Evolutionary conservation across 2,888 invertebrate genomes (phyloP), one percentile per base, ranked within the genome.

Genomic region (Portevinia maculata): DNA sequence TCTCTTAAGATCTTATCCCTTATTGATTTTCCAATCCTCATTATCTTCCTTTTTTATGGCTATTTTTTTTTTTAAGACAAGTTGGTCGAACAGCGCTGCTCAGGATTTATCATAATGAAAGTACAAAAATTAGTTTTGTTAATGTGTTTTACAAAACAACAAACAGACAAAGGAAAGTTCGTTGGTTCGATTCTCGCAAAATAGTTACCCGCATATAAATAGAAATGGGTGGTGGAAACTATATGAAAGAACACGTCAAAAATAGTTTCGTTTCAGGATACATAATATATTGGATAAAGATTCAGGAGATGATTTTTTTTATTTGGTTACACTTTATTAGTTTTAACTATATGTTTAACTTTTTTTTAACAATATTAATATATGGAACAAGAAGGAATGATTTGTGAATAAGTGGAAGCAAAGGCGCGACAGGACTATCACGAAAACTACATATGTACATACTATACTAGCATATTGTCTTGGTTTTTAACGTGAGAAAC

Each of bases 11-110:
- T 83, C 78, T 83, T 71, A 67, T 73, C 24, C 65, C 32, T 67
- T 83, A 83, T 83, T 83, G 83, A 83, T 83, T 83, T 83, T 83
- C 24, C 83, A 71, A 73, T 28, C 62, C 67, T 60, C 83, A 83
- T 83, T 67, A 44, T 83, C 28, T 53, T n/a, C n/a, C 64, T 28
- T 53, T 65, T 44, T 67, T 32, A 50, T 41, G 30, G 24, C 34
- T 41, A n/a, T 57, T 8, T 48, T 39, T 50, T 24, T 21, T 13
- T 65, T 59, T 55, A 30, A 30, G 39, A 59, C 17, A 13, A 28
- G 24, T n/a, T 8, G 34, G 71, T 41, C 55, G 7, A n/a, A n/a
- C n/a, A n/a, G n/a, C n/a, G n/a, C n/a, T n/a, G n/a, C 24, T 24
- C 67, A 60, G 24, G 3, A 60, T 55, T 73, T 65, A 73, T 67